Conservation (phyloP, 2,797 vertebrate genomes). For the Australoheros facetus region DNA sequence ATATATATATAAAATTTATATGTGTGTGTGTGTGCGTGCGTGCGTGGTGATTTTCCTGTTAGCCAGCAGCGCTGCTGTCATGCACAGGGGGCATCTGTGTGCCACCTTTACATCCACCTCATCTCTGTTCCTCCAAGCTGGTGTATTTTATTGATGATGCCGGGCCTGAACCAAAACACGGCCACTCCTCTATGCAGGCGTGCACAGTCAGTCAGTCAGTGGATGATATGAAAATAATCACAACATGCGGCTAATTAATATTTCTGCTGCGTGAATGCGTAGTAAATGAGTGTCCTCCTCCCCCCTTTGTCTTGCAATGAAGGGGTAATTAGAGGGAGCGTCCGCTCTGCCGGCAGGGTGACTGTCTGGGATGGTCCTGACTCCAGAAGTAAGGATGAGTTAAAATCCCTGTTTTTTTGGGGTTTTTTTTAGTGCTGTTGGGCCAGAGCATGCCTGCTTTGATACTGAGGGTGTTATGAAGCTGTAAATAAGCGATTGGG, state of each 20-base stretch:
- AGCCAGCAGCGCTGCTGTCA: constrained; percentile 1
- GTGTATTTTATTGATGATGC: neutral
- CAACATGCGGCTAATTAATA: constrained; percentile 50
- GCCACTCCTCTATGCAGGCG: constrained; percentile 18
- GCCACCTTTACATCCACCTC: constrained; percentile 6
- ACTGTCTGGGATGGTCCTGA: constrained; percentile 17
- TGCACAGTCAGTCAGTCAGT: neutral
- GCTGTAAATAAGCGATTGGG: neutral
- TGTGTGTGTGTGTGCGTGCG: too few species aligned
- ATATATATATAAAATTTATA: too few species aligned
- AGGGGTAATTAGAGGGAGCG: constrained; percentile 47
- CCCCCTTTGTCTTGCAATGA: constrained; percentile 28
- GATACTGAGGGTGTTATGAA: neutral
- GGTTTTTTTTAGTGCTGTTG: neutral
- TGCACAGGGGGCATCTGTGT: neutral
- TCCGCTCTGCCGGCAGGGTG: constrained; percentile 4
- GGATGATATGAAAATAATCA: constrained; percentile 17
- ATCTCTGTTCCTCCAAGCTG: neutral
- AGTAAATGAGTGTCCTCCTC: constrained; percentile 22
- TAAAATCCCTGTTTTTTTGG: neutral
- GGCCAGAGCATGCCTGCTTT: neutral
- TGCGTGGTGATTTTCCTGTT: neutral
- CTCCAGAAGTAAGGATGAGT: constrained; percentile 2
- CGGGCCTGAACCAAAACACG: constrained; percentile 3
- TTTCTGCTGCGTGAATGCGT: constrained; percentile 38